Evolutionary conservation across 2,888 invertebrate species (phyloP), one percentile per base, ranked within the genome.

Genomic region (Empis stercorea): DNA sequence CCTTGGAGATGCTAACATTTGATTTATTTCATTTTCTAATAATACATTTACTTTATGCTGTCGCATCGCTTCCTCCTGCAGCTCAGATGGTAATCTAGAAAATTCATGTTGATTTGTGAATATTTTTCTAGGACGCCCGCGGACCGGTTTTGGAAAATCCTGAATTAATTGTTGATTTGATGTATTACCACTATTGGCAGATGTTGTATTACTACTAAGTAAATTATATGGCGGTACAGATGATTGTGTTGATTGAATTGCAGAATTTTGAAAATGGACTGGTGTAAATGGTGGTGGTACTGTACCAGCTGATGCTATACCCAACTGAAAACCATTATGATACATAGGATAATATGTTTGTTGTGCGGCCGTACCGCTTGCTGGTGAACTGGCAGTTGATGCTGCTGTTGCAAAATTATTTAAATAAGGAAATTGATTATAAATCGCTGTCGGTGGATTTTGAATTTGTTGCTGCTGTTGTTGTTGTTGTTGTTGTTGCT

Each of bases 241-340:
- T 42, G 9, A 48, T 43, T 52, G 45, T 16, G 51, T 48, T 43
- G 55, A 46, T 36, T 20, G 30, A 4, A 23, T 27, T 42, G 48
- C 47, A 10, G 54, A 49, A 23, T 60, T 62, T 46, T 63, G 54
- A 54, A 68, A 68, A 47, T 68, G 68, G 30, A 68, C 68, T 7
- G 67, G 67, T 4, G 67, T 68, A 47, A 68, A 68, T 10, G 67
- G 67, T 20, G 67, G 68, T 51, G 67, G 67, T 46, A 65, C 66
- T 27, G 66, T 57, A 44, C 66, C 66, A 45, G 66, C 66, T 16
- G 66, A 66, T 13, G 65, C 63, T 47, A 67, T 64, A 17, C 65
- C 60, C 44, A 68, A 47, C 50, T 68, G 67, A 57, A 68, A 68
- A 52, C 67, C 68, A 56, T 68, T 68, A 48, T 66, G 67, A 56